A percentile compares a stretch with the other conserved stretches of the same genome.
Evolutionary conservation across 2,797 vertebrate species (phyloP).

Genomic region (Cossypha polioptera): DNA sequence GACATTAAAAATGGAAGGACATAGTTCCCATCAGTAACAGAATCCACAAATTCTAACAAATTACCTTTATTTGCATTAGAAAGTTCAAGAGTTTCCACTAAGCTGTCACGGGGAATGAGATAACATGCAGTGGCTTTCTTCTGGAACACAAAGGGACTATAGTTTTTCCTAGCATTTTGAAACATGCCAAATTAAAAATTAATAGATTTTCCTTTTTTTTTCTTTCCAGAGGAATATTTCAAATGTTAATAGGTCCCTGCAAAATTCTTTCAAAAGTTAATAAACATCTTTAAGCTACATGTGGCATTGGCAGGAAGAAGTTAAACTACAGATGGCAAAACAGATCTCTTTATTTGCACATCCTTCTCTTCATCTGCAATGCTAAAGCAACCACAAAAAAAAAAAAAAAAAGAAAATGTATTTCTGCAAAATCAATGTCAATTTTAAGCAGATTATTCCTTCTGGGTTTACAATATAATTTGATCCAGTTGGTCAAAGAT

Average conservation of each 20-base stretch:
- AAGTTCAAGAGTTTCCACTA: neutral
- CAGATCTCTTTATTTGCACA: slow-evolving; percentile 80
- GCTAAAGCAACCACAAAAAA: slow-evolving; percentile 56
- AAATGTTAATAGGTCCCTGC: slow-evolving; percentile 18
- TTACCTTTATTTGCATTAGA: neutral
- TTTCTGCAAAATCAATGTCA: slow-evolving; percentile 65
- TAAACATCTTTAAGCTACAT: slow-evolving; percentile 69
- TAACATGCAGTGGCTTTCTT: neutral
- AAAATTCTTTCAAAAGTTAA: slow-evolving; percentile 46
- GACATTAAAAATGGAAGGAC: neutral
- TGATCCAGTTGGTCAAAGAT: slow-evolving; percentile 58
- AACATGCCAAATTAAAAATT: slow-evolving; percentile 5
- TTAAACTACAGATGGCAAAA: slow-evolving; percentile 78
- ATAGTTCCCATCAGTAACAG: neutral
- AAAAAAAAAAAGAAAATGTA: slow-evolving; percentile 11
- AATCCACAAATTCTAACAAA: neutral
- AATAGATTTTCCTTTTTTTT: neutral
- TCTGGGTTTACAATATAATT: slow-evolving; percentile 41
- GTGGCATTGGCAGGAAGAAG: slow-evolving; percentile 70
- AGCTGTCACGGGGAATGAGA: neutral
- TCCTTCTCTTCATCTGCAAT: slow-evolving; percentile 73
- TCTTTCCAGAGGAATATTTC: neutral
- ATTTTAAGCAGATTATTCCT: slow-evolving; percentile 58
- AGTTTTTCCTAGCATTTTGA: neutral
- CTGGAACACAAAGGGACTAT: neutral